Conservation (phyloP, 2,797 vertebrate genomes). For the Lacerta agilis region DNA sequence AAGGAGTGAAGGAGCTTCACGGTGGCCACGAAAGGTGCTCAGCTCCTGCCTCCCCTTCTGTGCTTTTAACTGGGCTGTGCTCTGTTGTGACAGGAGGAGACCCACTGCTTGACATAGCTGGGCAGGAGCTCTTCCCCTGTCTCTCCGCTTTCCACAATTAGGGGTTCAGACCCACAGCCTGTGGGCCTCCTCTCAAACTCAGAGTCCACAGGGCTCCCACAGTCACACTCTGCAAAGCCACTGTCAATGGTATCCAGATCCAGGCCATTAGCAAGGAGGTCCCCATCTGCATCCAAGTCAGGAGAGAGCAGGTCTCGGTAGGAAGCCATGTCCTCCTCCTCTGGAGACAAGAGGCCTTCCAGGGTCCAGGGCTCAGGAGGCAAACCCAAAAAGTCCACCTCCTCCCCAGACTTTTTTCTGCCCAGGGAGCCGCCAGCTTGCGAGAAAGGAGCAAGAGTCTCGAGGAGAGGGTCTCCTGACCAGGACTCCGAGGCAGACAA, state of each 20-base stretch:
- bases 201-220: slow-evolving; percentile 78
- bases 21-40: neutral
- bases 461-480: rapidly evolving
- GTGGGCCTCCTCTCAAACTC: slow-evolving; percentile 63
- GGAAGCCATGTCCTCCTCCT: slow-evolving; percentile 79
- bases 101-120: slow-evolving; percentile 83
- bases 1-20: too few relatives aligned
- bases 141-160: slow-evolving; percentile 15
- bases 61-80: slow-evolving; percentile 37
- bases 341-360: slow-evolving; percentile 58
- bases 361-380: slow-evolving; percentile 69
- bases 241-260: slow-evolving; percentile 95
- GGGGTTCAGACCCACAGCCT: slow-evolving; percentile 14
- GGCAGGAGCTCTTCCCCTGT: slow-evolving; percentile 66
- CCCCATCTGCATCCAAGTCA: slow-evolving; percentile 79
- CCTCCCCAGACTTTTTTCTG: slow-evolving; percentile 13
- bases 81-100: slow-evolving; percentile 52
- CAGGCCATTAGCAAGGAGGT: slow-evolving; percentile 78
- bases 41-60: neutral
- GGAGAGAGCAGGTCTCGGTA: slow-evolving; percentile 76
- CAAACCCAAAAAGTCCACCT: slow-evolving; percentile 60
- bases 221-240: slow-evolving; percentile 88
- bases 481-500: slow-evolving; percentile 61
- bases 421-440: slow-evolving; percentile 7
- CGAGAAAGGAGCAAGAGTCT: neutral